These are phyloP conservation scores for Caenorhabditis panamensis DNA, from an alignment of 2,888 invertebrate species.

Conservation along the genomic window DNA sequence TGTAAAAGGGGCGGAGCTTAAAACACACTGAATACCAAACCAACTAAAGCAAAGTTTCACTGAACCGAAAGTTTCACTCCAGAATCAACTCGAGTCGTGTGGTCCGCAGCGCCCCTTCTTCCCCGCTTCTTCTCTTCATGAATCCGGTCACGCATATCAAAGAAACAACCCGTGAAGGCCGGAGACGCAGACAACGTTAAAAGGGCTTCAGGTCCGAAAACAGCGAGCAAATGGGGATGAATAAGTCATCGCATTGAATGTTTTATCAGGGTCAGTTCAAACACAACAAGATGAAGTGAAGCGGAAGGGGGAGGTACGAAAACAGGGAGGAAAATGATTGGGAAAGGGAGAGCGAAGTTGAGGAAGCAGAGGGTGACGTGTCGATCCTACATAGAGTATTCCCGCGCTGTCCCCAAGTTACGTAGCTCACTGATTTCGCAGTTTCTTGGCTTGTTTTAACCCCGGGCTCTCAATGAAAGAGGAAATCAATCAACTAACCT, in stretches of 20 bases:
- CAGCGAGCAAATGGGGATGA: slow-evolving; percentile 36
- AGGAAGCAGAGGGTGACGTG: too few species aligned
- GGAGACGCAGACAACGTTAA: slow-evolving; percentile 27
- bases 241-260: slow-evolving; percentile 41
- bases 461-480: too few species aligned
- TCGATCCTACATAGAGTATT: too few species aligned
- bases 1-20: not conserved
- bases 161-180: slow-evolving; percentile 1
- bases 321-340: too few species aligned
- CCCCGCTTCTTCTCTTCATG: too few species aligned
- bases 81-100: slow-evolving; percentile 29
- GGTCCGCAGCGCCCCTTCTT: slow-evolving; percentile 16
- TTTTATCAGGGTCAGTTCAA: slow-evolving; percentile 31
- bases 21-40: too few species aligned
- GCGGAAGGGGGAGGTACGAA: slow-evolving; percentile 13
- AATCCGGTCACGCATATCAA: slow-evolving; percentile 58
- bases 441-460: too few species aligned
- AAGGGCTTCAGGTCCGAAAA: slow-evolving; percentile 47
- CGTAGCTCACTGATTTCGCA: too few species aligned
- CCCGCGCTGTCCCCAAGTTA: too few species aligned
- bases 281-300: slow-evolving; percentile 35
- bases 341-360: too few species aligned
- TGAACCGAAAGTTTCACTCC: not conserved
- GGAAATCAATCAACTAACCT: too few species aligned
- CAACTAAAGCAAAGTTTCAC: not conserved